Evolutionary conservation across 2,888 invertebrate genomes (phyloP).

Genomic region (Eulithis testata): DNA sequence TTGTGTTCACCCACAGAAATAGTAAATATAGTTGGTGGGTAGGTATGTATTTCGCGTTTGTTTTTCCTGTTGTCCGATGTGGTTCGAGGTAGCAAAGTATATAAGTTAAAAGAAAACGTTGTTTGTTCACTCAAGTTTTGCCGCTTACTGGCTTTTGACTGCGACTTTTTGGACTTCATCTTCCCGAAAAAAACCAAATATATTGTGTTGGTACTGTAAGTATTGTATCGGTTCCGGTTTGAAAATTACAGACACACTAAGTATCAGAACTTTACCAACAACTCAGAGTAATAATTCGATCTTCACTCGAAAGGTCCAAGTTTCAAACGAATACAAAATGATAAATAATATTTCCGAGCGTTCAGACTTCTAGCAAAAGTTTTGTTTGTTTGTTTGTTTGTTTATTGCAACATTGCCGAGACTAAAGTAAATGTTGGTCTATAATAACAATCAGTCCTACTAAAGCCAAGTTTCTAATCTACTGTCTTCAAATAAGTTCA

Average conservation of each 20-base stretch:
- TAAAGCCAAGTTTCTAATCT: slow-evolving; percentile 1
- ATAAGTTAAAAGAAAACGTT: slow-evolving; percentile 3
- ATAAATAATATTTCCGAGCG: slow-evolving; percentile 31
- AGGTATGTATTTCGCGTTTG: no score
- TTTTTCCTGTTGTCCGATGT: no score
- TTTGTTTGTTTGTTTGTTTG: slow-evolving; percentile 25
- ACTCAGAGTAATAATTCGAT: no score
- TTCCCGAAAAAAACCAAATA: no score
- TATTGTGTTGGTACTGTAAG: no score
- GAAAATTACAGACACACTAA: no score
- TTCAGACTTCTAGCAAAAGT: slow-evolving; percentile 24
- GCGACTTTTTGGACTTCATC: no score
- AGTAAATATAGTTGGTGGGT: no score
- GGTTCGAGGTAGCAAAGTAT: slow-evolving; percentile 4
- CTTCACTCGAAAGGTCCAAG: background rate
- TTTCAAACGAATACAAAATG: slow-evolving; percentile 7
- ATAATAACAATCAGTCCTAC: slow-evolving; percentile 1
- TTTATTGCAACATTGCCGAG: slow-evolving; percentile 17
- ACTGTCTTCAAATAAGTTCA: background rate
- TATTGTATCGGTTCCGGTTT: no score
- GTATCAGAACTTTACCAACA: no score
- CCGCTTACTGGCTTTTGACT: no score
- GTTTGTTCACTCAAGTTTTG: slow-evolving; percentile 5
- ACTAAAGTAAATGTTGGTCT: slow-evolving; percentile 4
- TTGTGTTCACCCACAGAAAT: no score